Base-by-base conservation (phyloP, 2,888 invertebrate genomes). In the Caenorhabditis panamensis region DNA sequence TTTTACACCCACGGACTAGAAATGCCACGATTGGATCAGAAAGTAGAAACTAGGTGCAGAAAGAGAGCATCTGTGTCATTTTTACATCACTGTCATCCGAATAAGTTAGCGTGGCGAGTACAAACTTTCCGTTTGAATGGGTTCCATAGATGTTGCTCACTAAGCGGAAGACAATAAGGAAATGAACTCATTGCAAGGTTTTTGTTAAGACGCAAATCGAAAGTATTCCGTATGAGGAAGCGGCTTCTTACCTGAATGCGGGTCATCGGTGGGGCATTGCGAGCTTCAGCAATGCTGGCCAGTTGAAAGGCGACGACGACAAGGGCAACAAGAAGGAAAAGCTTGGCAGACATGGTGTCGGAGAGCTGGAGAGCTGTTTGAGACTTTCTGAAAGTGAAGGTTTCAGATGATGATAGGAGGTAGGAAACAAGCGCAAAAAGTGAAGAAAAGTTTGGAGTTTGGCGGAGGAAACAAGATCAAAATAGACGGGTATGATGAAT, bases 161-260 rank as follows among this genome's bases (percentile, higher is more conserved):
- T 41, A 41, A 16, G 41, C 41, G 41, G 13, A 41, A 41, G 41
- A 41, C 2, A 11, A 13, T 41, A 16, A 11, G 41, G 41, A 16
- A 41, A n/a, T n/a, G n/a, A n/a, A n/a, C n/a, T 31, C 9, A 6
- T 31, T 31, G 31, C 16, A 9, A 41, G 9, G 11, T 16, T 13
- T 41, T 41, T 41, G 41, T 41, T 41, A 41, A 31, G 4, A 6
- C 9, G n/a, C n/a, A n/a, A n/a, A n/a, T 31, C 31, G 31, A 31
- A 31, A 31, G 9, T 31, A 31, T 31, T 31, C 31, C 9, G 31
- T 6, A 47, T 47, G n/a, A 47, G 18, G 18, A 47, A 47, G n/a
- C n/a, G n/a, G n/a, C n/a, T n/a, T n/a, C n/a, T n/a, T 16, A 80
- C 80, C 80, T 80, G 80, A n/a, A 80, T 80, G n/a, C 80, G 66